Conservation (phyloP, 2,797 vertebrate genomes). For the Lophius americanus region DNA sequence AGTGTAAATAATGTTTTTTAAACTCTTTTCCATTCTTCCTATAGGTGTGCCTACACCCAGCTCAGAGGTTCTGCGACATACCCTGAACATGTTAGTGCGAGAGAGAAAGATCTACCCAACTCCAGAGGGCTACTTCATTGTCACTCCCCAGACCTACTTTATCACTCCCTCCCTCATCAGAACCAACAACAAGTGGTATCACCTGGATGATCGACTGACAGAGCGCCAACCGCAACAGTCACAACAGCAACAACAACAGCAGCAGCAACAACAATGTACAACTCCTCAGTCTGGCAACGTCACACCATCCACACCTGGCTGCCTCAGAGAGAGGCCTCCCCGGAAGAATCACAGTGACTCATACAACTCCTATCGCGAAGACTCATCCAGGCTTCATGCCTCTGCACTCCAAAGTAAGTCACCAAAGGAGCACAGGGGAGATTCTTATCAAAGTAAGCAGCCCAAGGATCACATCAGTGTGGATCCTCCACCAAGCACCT, state of each 20-base stretch:
- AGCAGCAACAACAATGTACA: conserved; percentile 87
- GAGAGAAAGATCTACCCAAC: conserved; percentile 99
- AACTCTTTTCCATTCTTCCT: conserved; percentile 23
- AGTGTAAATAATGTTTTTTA: neutral
- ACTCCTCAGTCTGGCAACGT: conserved; percentile 93
- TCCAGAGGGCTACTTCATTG: conserved; percentile 98
- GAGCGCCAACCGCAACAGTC: conserved; percentile 84
- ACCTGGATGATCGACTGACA: conserved; percentile 96
- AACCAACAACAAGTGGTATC: conserved; percentile 99
- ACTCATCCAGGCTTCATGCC: conserved; percentile 89
- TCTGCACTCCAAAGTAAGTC: conserved; percentile 92
- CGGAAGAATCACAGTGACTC: conserved; percentile 96
- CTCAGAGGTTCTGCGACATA: conserved; percentile 96
- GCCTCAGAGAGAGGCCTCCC: conserved; percentile 92
- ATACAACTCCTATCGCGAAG: conserved; percentile 94
- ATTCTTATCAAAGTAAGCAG: conserved; percentile 72
- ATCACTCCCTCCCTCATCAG: conserved; percentile 99
- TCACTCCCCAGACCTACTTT: conserved; percentile 99
- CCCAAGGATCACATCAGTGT: conserved; percentile 86
- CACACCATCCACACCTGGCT: conserved; percentile 93
- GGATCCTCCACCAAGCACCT: conserved; percentile 82
- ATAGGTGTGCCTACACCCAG: conserved; percentile 97
- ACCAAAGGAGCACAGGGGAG: conserved; percentile 83
- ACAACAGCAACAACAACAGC: conserved; percentile 72
- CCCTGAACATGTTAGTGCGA: conserved; percentile 96